Evolutionary conservation across 2,113 vertebrate species (phyloP), one percentile per base, ranked within the genome.

Genomic region (Hippoglossus stenolepis): DNA sequence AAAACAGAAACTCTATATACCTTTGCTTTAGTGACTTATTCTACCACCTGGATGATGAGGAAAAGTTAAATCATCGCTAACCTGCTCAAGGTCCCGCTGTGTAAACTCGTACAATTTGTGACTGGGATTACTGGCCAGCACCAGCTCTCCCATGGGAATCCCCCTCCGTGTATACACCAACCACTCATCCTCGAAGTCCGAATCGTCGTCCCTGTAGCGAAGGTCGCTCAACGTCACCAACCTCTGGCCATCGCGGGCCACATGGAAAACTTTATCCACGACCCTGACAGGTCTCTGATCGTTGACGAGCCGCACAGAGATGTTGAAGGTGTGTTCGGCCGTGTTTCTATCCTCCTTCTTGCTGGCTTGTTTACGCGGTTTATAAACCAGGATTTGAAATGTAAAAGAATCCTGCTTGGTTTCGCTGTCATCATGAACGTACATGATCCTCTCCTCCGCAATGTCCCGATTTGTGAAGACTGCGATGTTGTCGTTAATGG

Each of bases 351-450:
- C 83, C 3, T 70, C 59, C 59, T 89, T 91, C 61, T 51, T 67
- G 82, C 83, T 74, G 4, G 54, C 1, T 14, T 87, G 79, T n/a
- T 80, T 84, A 40, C 71, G 83, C 14, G 70, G 82, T 63, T 85
- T 90, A 45, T 56, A 57, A 28, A 92, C 70, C 4, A 76, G 91
- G n/a, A 92, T 92, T 69, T 90, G 79, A 69, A 97, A 93, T 3
- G 83, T 75, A 79, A 99, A 96, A 18, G 91, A 90, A 31, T 98
- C 96, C 54, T 77, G 87, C 0, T 18, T 72, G 3, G 94, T 96
- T 89, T 99, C 97, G 35, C 96, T 96, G 85, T 97, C 94, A 0
- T 98, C 95, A 0, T 98, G 97, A 54, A 95, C 85, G 10, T 97
- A 99, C 84, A 96, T 89, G 75, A 99, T 90, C 51, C 35, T 74